These are phyloP conservation scores for Phoeniculus purpureus DNA, from an alignment of 2,797 vertebrate species.

Conservation along the genomic window DNA sequence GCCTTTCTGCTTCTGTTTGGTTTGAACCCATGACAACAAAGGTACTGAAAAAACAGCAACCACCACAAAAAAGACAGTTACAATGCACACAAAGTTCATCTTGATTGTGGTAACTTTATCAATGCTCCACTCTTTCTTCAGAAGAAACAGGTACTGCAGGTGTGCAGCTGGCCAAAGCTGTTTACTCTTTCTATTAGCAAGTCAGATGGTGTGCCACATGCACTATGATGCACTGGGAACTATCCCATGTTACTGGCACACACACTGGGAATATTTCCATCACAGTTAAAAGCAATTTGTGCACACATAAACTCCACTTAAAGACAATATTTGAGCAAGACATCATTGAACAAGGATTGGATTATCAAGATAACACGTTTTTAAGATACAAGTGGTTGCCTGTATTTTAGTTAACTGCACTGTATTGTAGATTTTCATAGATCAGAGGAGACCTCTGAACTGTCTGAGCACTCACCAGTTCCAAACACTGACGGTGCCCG, in stretches of 20 bases:
- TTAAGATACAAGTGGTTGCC: neutral
- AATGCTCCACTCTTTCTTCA: neutral
- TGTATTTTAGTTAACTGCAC: neutral
- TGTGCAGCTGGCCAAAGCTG: neutral
- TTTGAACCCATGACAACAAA: neutral
- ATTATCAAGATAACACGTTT: neutral
- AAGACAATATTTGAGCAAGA: neutral
- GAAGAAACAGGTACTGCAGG: neutral
- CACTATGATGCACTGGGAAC: neutral
- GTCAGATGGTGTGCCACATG: neutral
- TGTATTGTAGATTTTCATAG: neutral
- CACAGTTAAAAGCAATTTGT: neutral
- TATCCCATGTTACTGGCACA: neutral
- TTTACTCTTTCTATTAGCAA: neutral
- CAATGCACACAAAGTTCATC: neutral
- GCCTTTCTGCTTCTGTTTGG: too few species aligned
- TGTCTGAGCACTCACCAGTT: constrained; percentile 84
- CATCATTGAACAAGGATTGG: neutral
- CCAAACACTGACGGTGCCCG: constrained; percentile 92
- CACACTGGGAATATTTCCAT: neutral
- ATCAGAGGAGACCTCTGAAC: neutral
- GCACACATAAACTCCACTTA: neutral
- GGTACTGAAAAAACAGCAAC: neutral
- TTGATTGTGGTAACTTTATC: neutral
- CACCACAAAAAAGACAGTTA: neutral